Evolutionary conservation across 2,113 vertebrate species (phyloP).

Genomic region (Spermophilus dauricus): DNA sequence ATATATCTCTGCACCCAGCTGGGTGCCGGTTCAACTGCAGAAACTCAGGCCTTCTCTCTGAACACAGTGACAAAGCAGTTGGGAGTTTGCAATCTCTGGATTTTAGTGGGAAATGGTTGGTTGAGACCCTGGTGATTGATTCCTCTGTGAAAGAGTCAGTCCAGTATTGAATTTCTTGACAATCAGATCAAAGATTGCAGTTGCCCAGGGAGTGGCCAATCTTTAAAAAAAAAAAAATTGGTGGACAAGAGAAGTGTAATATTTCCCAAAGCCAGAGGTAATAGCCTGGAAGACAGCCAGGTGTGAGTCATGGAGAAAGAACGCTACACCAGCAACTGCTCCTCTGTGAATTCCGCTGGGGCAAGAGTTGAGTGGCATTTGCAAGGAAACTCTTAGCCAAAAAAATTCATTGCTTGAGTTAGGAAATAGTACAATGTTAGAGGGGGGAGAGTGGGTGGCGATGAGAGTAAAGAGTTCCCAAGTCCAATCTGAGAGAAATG

Average conservation of each 20-base stretch:
- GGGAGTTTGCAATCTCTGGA: neutral
- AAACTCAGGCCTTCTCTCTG: neutral
- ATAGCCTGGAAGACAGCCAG: conserved; percentile 67
- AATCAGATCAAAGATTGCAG: conserved; percentile 59
- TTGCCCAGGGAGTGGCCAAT: conserved; percentile 29
- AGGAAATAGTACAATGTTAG: neutral
- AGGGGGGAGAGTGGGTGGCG: neutral
- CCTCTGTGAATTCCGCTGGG: neutral
- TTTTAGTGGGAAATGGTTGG: neutral
- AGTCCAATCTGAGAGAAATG: neutral
- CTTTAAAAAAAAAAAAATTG: neutral
- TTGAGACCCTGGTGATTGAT: neutral
- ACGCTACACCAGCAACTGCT: conserved; percentile 11
- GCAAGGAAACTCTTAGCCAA: neutral
- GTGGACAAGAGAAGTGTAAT: conserved; percentile 37
- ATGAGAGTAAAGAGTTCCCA: neutral
- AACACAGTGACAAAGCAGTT: neutral
- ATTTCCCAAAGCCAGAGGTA: conserved; percentile 65
- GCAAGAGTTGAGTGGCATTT: neutral
- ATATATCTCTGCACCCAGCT: neutral
- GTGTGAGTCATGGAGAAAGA: conserved; percentile 72
- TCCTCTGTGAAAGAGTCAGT: conserved; percentile 42
- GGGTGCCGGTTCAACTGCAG: neutral
- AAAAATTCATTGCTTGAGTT: neutral
- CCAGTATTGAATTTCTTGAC: conserved; percentile 31